Conservation (phyloP, 2,797 vertebrate species). For the Ciconia nigra region DNA sequence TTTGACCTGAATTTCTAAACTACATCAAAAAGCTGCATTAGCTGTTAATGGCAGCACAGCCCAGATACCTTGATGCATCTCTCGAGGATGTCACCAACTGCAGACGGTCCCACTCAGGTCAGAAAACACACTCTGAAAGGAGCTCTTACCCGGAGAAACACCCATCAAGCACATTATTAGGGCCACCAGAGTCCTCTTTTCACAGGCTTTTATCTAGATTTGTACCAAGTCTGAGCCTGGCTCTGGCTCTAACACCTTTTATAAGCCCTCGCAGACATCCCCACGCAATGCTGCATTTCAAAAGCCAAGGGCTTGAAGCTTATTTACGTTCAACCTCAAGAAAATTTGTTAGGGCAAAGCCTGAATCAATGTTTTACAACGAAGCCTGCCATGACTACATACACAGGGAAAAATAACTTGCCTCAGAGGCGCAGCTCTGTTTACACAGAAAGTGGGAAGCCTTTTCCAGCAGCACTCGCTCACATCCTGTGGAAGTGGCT, state of each 20-base stretch:
- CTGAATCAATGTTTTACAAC: neutral
- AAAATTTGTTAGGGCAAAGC: neutral
- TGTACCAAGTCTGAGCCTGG: neutral
- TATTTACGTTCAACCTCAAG: neutral
- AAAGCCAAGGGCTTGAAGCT: neutral
- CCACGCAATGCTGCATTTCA: fast-evolving
- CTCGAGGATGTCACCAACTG: neutral
- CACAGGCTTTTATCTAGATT: neutral
- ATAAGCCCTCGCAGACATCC: neutral
- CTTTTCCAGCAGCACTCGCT: neutral
- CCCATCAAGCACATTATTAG: neutral
- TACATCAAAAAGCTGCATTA: neutral
- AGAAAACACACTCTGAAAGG: fast-evolving
- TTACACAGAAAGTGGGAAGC: constrained; percentile 7
- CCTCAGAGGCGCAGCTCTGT: neutral
- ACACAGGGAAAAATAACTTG: neutral
- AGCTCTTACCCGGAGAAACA: neutral
- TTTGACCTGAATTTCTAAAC: neutral
- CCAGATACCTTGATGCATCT: neutral
- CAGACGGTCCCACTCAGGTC: fast-evolving
- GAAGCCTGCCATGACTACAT: neutral
- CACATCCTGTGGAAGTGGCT: constrained; percentile 30
- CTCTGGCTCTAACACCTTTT: neutral
- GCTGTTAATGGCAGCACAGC: neutral
- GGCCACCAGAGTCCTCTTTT: neutral